phyloP scores from a whole-genome alignment of 2,113 vertebrate genomes.

The Gallinago jamesoni region DNA sequence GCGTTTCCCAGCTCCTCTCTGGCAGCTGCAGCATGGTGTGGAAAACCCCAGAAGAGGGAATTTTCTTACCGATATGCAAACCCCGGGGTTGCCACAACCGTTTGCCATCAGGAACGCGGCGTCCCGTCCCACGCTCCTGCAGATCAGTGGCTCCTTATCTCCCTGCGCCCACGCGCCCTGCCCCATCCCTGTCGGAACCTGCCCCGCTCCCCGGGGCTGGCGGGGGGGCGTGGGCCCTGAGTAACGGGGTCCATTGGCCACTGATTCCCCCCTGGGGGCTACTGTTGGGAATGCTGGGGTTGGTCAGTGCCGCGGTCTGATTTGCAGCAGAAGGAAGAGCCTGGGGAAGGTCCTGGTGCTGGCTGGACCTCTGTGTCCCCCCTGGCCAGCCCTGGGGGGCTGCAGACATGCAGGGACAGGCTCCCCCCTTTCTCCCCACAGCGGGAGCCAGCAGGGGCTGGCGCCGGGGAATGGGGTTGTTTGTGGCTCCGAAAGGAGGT shows the following conservation, averaged over 20 bases:
- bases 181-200: background rate
- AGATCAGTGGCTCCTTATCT: background rate
- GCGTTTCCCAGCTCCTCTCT: background rate
- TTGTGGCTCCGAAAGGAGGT: slow-evolving; percentile 3
- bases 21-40: background rate
- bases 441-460: rapidly evolving
- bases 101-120: background rate
- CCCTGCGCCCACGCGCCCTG: background rate
- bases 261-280: rapidly evolving
- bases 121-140: background rate
- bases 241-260: background rate
- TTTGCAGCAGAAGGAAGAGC: background rate
- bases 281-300: rapidly evolving
- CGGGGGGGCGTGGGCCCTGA: background rate
- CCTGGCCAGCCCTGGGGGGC: background rate
- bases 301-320: background rate
- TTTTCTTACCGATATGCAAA: background rate
- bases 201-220: rapidly evolving
- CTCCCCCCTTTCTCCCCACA: rapidly evolving
- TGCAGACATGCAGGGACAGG: background rate
- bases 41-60: background rate
- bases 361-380: background rate
- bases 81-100: background rate
- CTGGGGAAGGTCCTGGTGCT: background rate
- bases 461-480: rapidly evolving